Base-by-base conservation (phyloP, 1,140 invertebrate species). In the Fragariocoptes setiger region DNA sequence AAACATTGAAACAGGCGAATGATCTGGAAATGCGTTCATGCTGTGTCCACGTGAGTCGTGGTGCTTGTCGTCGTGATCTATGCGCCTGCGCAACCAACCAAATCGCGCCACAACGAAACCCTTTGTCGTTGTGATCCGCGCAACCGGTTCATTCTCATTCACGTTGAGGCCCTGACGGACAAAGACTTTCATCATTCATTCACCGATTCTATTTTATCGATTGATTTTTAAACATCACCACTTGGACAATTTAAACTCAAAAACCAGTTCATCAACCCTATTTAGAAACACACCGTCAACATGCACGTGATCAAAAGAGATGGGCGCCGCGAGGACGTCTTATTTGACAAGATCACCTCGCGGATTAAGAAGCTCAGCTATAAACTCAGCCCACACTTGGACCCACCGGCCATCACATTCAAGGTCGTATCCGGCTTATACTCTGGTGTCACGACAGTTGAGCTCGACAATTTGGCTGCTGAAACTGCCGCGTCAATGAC, bases 281-380 rank as follows among this genome's bases (percentile, higher is more conserved):
- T 38, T 5, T 8, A 19, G 41, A 16, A 44, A 44, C 16, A 44
- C 18, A 42, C 18, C 12, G 17, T 31, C 19, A 54, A 57, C 40
- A 61, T 58, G 51, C 61, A 46, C 46, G 60, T 63, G 15, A 31
- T 62, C 14, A 62, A 63, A 44, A 42, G 61, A 56, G 83, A 75
- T 67, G 83, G 82, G 0, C 64, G 76, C n/a, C 68, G 74, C 52
- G 85, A 97, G 58, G 70, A 74, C 50, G 75, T 95, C 3, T 76
- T 86, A 58, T 80, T 92, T 58, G 86, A 95, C 57, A 95, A 97
- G 67, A 95, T 97, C 42, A 94, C 86, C 2, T 83, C 77, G 0
- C 64, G 88, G 49, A 83, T 97, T 22, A 69, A 75, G 52, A 94
- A 94, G 54, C 62, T 94, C 39, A 92, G 88, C 53, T 92, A 92